These are phyloP conservation scores for Castor canadensis DNA, from an alignment of 2,113 vertebrate genomes.

Conservation along the genomic window DNA sequence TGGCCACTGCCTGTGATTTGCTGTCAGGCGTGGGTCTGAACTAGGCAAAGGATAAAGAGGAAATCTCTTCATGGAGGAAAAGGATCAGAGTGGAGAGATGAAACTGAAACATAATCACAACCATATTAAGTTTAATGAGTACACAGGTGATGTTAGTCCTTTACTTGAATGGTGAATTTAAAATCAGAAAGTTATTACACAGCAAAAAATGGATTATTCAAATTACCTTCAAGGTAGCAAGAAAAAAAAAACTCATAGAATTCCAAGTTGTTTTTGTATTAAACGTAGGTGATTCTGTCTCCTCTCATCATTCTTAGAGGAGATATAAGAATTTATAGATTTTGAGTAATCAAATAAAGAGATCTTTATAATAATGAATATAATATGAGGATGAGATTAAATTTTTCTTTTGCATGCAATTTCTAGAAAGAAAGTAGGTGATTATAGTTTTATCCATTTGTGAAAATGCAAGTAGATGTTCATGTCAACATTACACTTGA, in stretches of 20 bases:
- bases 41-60: neutral
- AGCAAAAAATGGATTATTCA: neutral
- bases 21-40: neutral
- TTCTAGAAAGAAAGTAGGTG: slow-evolving; percentile 17
- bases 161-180: slow-evolving; percentile 43
- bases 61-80: neutral
- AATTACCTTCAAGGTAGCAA: slow-evolving; percentile 38
- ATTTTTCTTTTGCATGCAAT: neutral
- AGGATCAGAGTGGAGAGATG: neutral
- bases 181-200: slow-evolving; percentile 17
- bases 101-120: neutral
- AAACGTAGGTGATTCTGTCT: slow-evolving; percentile 38
- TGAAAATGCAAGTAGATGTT: neutral
- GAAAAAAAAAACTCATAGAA: slow-evolving; percentile 40
- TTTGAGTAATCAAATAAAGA: slow-evolving; percentile 60
- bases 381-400: neutral
- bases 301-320: slow-evolving; percentile 56
- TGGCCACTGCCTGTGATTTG: neutral
- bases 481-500: neutral
- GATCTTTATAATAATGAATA: slow-evolving; percentile 19
- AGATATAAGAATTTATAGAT: slow-evolving; percentile 58
- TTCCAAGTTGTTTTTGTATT: slow-evolving; percentile 45
- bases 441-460: slow-evolving; percentile 23
- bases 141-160: neutral
- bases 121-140: neutral